phyloP scores from a whole-genome alignment of 2,888 invertebrate genomes.

The Agonopterix alstromeriana region DNA sequence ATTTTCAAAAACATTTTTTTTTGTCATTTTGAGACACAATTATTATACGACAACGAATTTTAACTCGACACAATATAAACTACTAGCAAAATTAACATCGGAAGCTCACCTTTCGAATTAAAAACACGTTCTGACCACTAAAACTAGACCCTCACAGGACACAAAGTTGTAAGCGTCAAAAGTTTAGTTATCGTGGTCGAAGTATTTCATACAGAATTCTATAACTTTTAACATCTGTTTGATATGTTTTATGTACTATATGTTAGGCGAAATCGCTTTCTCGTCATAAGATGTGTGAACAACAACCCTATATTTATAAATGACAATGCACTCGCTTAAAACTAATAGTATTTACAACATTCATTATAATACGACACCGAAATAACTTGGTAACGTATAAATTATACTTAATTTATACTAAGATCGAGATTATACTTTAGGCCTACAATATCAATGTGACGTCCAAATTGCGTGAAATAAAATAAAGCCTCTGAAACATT shows the following conservation, averaged over 20 bases:
- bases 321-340: constrained; percentile 27
- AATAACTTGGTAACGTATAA: constrained; percentile 51
- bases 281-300: constrained; percentile 53
- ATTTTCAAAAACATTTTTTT: constrained; percentile 31
- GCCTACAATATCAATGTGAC: constrained; percentile 35
- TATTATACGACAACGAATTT: constrained; percentile 34
- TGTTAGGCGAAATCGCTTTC: constrained; percentile 48
- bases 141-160: constrained; percentile 11
- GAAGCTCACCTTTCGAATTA: constrained; percentile 44
- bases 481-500: constrained; percentile 1
- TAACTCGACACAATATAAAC: constrained; percentile 26
- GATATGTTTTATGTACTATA: constrained; percentile 74
- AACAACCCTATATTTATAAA: constrained; percentile 41
- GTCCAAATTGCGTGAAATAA: constrained; percentile 34
- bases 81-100: constrained; percentile 59
- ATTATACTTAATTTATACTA: constrained; percentile 23
- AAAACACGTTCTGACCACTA: constrained; percentile 15
- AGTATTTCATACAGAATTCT: constrained; percentile 10
- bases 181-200: constrained; percentile 24
- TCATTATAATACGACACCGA: constrained; percentile 45
- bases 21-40: constrained; percentile 56
- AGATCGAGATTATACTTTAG: constrained; percentile 57
- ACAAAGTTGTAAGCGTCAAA: background rate
- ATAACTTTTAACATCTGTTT: constrained; percentile 44
- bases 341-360: constrained; percentile 36